Evolutionary conservation across 2,888 invertebrate species (phyloP).

Genomic region (Nymphalis urticae): DNA sequence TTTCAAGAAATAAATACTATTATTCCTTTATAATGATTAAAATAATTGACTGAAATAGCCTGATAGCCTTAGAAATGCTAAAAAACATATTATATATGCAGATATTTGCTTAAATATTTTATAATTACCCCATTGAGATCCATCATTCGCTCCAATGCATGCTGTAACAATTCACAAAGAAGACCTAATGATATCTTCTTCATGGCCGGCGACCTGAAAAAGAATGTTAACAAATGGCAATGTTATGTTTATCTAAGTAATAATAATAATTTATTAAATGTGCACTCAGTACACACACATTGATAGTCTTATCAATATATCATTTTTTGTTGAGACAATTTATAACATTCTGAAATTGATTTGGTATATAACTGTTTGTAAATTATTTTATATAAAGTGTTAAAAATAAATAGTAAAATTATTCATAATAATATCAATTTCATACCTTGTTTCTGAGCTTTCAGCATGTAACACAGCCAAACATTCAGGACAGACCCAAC

Average conservation of each 20-base stretch:
- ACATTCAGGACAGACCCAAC: conserved; percentile 95
- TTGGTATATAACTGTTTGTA: not conserved
- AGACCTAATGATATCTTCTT: conserved; percentile 87
- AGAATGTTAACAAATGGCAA: conserved; percentile 12
- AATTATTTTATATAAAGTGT: too few species aligned
- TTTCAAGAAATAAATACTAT: too few species aligned
- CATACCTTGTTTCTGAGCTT: conserved; percentile 85
- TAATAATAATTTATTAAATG: too few species aligned
- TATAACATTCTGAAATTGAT: too few species aligned
- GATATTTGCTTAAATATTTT: not conserved
- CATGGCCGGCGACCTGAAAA: conserved; percentile 85
- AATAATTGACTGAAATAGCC: too few species aligned
- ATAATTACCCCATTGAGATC: conserved; percentile 86
- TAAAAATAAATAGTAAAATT: too few species aligned
- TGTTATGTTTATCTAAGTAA: not conserved
- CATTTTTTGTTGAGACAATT: too few species aligned
- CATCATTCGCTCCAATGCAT: conserved; percentile 90
- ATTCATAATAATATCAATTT: not conserved
- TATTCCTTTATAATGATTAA: too few species aligned
- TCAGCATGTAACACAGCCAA: conserved; percentile 86
- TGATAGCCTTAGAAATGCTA: not conserved
- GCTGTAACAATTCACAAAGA: conserved; percentile 88
- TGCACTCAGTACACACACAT: too few species aligned
- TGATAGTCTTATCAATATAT: too few species aligned
- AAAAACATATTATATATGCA: not conserved